Conservation (phyloP, 2,888 invertebrate species). For the Cephus pulcher region DNA sequence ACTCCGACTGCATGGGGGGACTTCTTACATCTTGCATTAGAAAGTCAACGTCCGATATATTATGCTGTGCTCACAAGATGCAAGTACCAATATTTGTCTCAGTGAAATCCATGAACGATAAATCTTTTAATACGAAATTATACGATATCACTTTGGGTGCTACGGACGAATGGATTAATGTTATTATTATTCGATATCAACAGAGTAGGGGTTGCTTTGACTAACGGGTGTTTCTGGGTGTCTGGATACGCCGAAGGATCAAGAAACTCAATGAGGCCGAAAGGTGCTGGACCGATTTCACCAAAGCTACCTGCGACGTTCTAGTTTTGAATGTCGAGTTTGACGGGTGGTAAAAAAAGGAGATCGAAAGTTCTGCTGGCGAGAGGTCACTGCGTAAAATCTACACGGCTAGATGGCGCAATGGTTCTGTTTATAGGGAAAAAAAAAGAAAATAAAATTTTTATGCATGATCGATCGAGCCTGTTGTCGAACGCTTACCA, state of each 20-base stretch:
- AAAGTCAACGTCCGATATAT: slow-evolving; percentile 36
- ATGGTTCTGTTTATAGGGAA: background rate
- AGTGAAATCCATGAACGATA: background rate
- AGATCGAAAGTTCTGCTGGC: background rate
- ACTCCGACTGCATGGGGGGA: background rate
- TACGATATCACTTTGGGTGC: background rate
- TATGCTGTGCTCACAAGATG: background rate
- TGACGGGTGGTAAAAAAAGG: background rate
- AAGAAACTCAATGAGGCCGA: background rate
- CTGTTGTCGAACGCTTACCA: background rate
- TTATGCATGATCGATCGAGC: slow-evolving; percentile 24
- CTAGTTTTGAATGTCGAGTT: background rate
- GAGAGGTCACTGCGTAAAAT: background rate
- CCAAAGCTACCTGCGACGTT: background rate
- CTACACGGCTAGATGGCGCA: background rate
- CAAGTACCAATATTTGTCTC: background rate
- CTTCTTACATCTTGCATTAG: slow-evolving; percentile 23
- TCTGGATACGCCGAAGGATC: background rate
- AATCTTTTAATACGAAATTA: background rate
- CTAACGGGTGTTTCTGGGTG: background rate
- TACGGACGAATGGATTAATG: too few relatives aligned
- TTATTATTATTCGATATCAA: background rate
- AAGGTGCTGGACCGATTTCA: background rate
- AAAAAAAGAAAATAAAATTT: slow-evolving; percentile 13
- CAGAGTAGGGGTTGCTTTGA: background rate